These are phyloP conservation scores for Oxystoma pomonae DNA, from an alignment of 2,888 invertebrate species.

Conservation along the genomic window DNA sequence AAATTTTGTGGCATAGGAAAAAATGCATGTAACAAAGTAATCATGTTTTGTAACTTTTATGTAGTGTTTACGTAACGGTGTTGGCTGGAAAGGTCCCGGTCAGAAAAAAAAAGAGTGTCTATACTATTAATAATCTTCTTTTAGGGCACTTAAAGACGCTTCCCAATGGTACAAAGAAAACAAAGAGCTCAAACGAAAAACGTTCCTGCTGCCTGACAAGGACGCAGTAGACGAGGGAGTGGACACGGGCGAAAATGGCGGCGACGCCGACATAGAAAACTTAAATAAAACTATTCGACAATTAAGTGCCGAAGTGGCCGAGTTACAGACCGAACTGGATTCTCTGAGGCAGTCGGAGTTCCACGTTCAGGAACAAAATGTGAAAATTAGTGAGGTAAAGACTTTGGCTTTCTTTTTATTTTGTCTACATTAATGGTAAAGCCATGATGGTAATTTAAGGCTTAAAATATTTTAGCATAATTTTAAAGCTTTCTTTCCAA, in stretches of 20 bases:
- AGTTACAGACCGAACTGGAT: slow-evolving; percentile 63
- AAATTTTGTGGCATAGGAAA: no score
- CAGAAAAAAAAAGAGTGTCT: no score
- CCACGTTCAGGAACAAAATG: slow-evolving; percentile 63
- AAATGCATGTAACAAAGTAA: no score
- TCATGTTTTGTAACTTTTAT: no score
- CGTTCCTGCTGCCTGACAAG: slow-evolving; percentile 60
- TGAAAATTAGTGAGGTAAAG: slow-evolving; percentile 53
- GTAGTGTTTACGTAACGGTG: no score
- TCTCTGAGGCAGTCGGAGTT: slow-evolving; percentile 64
- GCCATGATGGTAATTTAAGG: no score
- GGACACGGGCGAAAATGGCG: slow-evolving; percentile 48
- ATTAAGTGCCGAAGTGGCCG: slow-evolving; percentile 60
- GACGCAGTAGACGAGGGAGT: slow-evolving; percentile 54
- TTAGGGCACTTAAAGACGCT: slow-evolving; percentile 65
- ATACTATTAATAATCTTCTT: slow-evolving; percentile 16
- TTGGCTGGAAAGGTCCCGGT: no score
- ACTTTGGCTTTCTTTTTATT: neutral
- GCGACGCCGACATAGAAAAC: slow-evolving; percentile 64
- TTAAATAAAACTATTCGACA: slow-evolving; percentile 63
- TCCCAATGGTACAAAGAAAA: slow-evolving; percentile 76
- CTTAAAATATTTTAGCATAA: no score
- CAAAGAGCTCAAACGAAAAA: slow-evolving; percentile 64
- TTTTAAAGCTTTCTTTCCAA: no score
- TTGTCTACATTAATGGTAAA: no score